Evolutionary conservation across 2,113 vertebrate species (phyloP), one percentile per base, ranked within the genome.

Genomic region (Ophiodon elongatus): DNA sequence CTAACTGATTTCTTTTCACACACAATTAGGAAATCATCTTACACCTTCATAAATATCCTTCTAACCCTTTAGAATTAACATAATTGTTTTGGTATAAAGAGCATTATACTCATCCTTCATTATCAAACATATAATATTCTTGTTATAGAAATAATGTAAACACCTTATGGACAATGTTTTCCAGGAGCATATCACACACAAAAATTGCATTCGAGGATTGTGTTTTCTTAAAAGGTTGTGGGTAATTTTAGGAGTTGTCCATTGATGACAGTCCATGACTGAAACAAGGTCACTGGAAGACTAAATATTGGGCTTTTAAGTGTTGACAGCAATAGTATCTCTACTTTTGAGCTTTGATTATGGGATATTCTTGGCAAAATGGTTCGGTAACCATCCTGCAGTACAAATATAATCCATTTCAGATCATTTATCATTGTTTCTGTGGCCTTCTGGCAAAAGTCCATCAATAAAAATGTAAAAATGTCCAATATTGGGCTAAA

Each of bases 21-120:
- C 64, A 78, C 23, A n/a, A 59, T 45, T 67, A 60, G 35, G 0
- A 64, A 70, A 86, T 66, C 23, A 63, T 47, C 57, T 76, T 65
- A 91, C 75, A 91, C 76, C 83, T 82, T 91, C 80, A 90, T 83
- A 73, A 84, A 78, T 31, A 89, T 82, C 88, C 89, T 82, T 88
- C 72, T 67, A 72, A 83, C 78, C 91, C 80, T 72, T 60, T 29
- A 80, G 70, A 91, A 86, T 88, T 75, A 84, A 73, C 10, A 31
- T 50, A n/a, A n/a, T 47, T 80, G 43, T 56, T 75, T 84, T 56
- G 54, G 27, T 59, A 88, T 86, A 88, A 84, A 8, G 19, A 82
- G 65, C 31, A 39, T 71, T 72, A 50, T 19, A 67, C 1, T 13
- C 39, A 47, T 88, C 84, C 90, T 93, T 93, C 91, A 90, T 87